A percentile compares a stretch with the other conserved stretches of the same genome.
These are phyloP conservation scores for Neoitamus cyanurus DNA, from an alignment of 2,888 invertebrate species.

Conservation along the genomic window DNA sequence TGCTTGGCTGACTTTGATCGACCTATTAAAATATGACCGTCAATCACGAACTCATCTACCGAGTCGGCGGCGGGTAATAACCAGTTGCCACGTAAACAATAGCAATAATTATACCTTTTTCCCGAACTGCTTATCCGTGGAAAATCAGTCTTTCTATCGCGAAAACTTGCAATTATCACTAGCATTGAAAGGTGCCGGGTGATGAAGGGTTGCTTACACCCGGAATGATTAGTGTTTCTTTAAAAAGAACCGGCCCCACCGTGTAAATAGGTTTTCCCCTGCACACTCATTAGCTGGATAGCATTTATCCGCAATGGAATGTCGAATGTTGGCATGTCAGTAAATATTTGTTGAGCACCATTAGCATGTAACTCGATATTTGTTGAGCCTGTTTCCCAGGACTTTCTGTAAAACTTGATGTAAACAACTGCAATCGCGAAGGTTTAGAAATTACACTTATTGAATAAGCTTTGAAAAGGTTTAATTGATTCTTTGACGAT, in stretches of 20 bases:
- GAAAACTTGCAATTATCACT: slow-evolving; percentile 42
- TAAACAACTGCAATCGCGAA: background rate
- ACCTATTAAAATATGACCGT: slow-evolving; percentile 32
- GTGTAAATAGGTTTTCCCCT: slow-evolving; percentile 21
- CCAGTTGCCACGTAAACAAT: slow-evolving; percentile 40
- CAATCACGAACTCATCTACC: slow-evolving; percentile 40
- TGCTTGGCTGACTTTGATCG: background rate
- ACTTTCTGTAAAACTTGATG: background rate
- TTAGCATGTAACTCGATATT: background rate
- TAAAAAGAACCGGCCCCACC: slow-evolving; percentile 19
- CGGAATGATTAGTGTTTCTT: slow-evolving; percentile 21
- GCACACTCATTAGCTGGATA: background rate
- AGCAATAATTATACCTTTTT: slow-evolving; percentile 25
- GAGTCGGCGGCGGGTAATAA: slow-evolving; percentile 5
- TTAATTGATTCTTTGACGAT: background rate
- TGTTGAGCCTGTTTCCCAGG: background rate
- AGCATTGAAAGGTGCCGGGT: slow-evolving; percentile 14
- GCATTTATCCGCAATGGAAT: background rate
- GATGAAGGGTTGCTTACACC: slow-evolving; percentile 18
- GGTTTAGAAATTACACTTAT: background rate
- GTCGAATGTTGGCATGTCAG: background rate
- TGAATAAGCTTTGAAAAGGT: background rate
- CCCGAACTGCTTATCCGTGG: slow-evolving; percentile 31
- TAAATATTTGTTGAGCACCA: background rate
- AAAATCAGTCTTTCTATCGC: slow-evolving; percentile 30